phyloP scores from a whole-genome alignment of 2,888 invertebrate genomes.

The Nomada flava region DNA sequence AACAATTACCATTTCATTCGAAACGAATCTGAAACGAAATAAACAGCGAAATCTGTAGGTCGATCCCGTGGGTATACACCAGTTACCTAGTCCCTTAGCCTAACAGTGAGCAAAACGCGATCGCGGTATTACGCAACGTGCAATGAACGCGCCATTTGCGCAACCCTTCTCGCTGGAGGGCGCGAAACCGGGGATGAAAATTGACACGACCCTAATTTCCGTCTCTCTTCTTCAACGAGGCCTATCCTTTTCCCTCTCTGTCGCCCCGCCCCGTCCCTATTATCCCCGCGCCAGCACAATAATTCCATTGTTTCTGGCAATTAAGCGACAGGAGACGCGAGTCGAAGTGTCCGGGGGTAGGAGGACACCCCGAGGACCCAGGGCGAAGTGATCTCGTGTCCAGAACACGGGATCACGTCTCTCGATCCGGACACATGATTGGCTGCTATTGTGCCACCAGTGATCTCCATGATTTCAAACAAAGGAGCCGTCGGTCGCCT shows the following conservation, averaged over 20 bases:
- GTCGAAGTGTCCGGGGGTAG: conserved; percentile 12
- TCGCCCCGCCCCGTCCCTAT: conserved; percentile 16
- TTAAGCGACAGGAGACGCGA: conserved; percentile 64
- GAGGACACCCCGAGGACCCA: conserved; percentile 40
- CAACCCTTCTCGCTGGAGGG: conserved; percentile 20
- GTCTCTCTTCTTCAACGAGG: conserved; percentile 1
- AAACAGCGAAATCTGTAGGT: not conserved
- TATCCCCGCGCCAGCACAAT: conserved; percentile 55
- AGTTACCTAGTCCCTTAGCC: conserved; percentile 24
- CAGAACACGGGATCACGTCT: conserved; percentile 57
- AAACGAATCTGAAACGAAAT: not conserved
- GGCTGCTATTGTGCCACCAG: conserved; percentile 72
- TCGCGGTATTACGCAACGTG: conserved; percentile 44
- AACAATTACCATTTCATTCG: not conserved
- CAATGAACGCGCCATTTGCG: conserved; percentile 21
- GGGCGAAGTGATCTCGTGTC: conserved; percentile 52
- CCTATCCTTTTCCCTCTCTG: not conserved
- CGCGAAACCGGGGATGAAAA: conserved; percentile 42
- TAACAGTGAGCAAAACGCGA: conserved; percentile 43
- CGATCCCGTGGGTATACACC: conserved; percentile 9
- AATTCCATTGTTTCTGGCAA: conserved; percentile 72
- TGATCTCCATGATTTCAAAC: conserved; percentile 72
- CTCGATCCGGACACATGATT: conserved; percentile 72
- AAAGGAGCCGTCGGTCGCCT: conserved; percentile 66
- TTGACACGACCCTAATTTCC: conserved; percentile 54